phyloP scores from a whole-genome alignment of 2,797 vertebrate genomes.

The Propithecus perrieri region DNA sequence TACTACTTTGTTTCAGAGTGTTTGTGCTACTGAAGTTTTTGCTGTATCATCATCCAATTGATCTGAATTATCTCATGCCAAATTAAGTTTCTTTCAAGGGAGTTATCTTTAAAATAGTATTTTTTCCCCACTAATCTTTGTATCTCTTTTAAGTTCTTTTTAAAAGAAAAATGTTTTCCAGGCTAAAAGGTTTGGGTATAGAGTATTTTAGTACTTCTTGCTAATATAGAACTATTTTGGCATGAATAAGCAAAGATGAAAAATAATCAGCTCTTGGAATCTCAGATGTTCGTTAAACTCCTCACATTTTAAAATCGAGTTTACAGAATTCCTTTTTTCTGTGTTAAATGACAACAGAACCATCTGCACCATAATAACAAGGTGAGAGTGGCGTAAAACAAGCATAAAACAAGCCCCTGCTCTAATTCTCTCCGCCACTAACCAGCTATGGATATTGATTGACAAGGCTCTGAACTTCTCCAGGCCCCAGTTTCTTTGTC shows the following conservation, averaged over 20 bases:
- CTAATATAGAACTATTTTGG: background rate
- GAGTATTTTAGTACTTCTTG: background rate
- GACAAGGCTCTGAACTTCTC: background rate
- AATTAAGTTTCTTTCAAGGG: slow-evolving; percentile 32
- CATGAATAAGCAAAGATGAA: background rate
- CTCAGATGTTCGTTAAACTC: background rate
- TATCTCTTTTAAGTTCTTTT: background rate
- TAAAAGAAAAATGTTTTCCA: background rate
- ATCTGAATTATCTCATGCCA: background rate
- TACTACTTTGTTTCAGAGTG: background rate
- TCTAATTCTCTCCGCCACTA: background rate
- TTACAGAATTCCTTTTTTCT: background rate
- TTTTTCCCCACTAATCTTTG: slow-evolving; percentile 1
- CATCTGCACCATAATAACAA: background rate
- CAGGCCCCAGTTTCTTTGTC: background rate
- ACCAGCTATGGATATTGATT: rapidly evolving
- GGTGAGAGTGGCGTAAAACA: background rate
- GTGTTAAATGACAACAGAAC: background rate
- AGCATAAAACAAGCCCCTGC: background rate
- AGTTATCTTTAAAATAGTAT: slow-evolving; percentile 19
- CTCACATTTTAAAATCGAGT: background rate
- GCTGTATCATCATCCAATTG: background rate
- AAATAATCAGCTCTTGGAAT: background rate
- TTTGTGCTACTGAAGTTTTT: slow-evolving; percentile 2
- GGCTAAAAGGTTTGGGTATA: background rate